Evolutionary conservation across 2,797 vertebrate genomes (phyloP).

Genomic region (Eulemur albifrons): DNA sequence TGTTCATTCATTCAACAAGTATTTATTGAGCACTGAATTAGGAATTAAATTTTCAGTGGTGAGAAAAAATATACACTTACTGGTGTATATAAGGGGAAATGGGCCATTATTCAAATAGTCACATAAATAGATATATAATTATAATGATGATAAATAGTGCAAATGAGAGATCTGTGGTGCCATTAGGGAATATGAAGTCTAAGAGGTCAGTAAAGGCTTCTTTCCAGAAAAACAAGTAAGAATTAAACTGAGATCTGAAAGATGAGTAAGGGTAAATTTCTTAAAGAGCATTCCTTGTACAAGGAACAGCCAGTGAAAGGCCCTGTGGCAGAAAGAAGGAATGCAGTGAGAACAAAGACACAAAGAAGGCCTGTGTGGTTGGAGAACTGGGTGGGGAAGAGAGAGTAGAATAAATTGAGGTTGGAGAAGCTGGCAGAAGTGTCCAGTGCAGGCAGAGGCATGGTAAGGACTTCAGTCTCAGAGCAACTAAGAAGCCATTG

Average conservation of each 20-base stretch:
- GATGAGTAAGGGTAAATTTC: neutral
- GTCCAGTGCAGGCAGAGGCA: neutral
- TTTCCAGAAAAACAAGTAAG: neutral
- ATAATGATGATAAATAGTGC: neutral
- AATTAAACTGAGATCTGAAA: neutral
- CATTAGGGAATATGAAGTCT: neutral
- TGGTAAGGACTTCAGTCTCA: neutral
- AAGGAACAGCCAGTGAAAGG: neutral
- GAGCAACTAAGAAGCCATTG: neutral
- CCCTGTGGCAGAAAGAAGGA: neutral
- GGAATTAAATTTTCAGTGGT: neutral
- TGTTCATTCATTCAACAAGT: neutral
- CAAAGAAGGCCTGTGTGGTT: neutral
- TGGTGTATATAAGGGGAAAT: neutral
- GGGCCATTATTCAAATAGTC: neutral
- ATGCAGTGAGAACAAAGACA: neutral
- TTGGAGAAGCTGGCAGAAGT: neutral
- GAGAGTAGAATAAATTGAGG: neutral
- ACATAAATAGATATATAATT: neutral
- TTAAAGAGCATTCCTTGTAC: neutral
- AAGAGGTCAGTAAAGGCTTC: neutral
- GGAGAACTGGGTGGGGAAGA: neutral
- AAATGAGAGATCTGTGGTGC: neutral
- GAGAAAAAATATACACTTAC: neutral
- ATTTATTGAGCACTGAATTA: constrained; percentile 21